phyloP scores from a whole-genome alignment of 2,113 vertebrate genomes.

The Actinemys pallida region DNA sequence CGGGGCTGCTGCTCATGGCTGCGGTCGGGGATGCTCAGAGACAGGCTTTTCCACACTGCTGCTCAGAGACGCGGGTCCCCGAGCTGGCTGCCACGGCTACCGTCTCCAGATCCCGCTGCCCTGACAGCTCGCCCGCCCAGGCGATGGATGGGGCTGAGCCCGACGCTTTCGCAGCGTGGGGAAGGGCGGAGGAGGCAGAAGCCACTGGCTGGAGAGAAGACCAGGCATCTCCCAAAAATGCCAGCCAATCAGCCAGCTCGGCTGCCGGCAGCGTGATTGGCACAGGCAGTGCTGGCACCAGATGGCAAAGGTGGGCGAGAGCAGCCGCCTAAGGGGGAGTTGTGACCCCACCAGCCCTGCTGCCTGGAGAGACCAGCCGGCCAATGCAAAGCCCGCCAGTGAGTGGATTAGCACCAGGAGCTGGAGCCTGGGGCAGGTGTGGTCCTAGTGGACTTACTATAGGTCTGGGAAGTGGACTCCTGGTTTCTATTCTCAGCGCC shows the following conservation, averaged over 20 bases:
- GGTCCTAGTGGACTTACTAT: not conserved
- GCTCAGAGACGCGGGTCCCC: not conserved
- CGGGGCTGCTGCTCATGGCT: conserved; percentile 83
- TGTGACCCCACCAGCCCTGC: not conserved
- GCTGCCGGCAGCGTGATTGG: conserved; percentile 36
- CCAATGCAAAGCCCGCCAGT: not conserved
- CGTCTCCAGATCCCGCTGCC: not conserved
- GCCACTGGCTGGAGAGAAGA: not conserved
- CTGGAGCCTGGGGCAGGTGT: not conserved
- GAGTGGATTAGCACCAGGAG: not conserved
- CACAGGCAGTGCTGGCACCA: not conserved
- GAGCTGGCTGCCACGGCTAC: not conserved
- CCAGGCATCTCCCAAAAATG: not conserved
- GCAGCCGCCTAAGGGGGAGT: not conserved
- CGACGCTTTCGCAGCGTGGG: not conserved
- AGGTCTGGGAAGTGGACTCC: not conserved
- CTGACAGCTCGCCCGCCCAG: not conserved
- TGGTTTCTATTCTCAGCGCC: not conserved
- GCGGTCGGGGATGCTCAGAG: not conserved
- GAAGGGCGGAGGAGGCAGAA: conserved; percentile 24
- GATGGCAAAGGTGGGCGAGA: not conserved
- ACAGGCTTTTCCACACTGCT: not conserved
- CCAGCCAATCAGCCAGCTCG: conserved; percentile 39
- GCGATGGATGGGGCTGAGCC: not conserved
- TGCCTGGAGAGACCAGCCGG: not conserved